phyloP scores from a whole-genome alignment of 2,888 invertebrate species.

The Mythimna pallens region DNA sequence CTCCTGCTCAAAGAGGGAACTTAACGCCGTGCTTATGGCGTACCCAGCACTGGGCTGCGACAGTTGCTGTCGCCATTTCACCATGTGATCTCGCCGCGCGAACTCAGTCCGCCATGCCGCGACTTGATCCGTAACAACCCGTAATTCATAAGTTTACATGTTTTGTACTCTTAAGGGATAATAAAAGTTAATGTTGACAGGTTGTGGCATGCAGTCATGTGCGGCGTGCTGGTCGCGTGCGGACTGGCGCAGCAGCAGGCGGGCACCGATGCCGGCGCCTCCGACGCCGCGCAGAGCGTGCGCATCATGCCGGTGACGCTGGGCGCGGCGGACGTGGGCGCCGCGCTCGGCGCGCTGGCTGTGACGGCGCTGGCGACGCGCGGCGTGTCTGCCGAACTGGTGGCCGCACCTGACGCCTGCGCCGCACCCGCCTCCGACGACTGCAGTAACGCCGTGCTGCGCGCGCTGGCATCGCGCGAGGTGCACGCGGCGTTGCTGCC shows the following conservation, averaged over 20 bases:
- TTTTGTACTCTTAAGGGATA: neutral
- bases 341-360: slow-evolving; percentile 64
- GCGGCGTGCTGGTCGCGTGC: slow-evolving; percentile 48
- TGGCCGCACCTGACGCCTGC: slow-evolving; percentile 52
- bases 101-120: too few relatives aligned
- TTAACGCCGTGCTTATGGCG: too few relatives aligned
- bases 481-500: slow-evolving; percentile 69
- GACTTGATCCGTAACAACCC: too few relatives aligned
- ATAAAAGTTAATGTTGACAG: slow-evolving; percentile 20
- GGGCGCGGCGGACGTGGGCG: slow-evolving; percentile 46
- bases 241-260: slow-evolving; percentile 16
- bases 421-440: slow-evolving; percentile 55
- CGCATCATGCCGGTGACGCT: slow-evolving; percentile 40
- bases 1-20: too few relatives aligned
- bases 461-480: slow-evolving; percentile 36
- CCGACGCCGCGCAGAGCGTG: slow-evolving; percentile 26
- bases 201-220: slow-evolving; percentile 42
- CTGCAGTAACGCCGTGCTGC: slow-evolving; percentile 56
- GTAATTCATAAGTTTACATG: neutral
- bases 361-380: slow-evolving; percentile 63
- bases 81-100: too few relatives aligned
- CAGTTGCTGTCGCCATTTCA: too few relatives aligned
- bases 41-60: too few relatives aligned
- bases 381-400: slow-evolving; percentile 64
- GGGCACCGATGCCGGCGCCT: neutral